A percentile compares a stretch with the other conserved stretches of the same genome.
Conservation (phyloP, 2,797 vertebrate species). For the Eidolon dupreanum region DNA sequence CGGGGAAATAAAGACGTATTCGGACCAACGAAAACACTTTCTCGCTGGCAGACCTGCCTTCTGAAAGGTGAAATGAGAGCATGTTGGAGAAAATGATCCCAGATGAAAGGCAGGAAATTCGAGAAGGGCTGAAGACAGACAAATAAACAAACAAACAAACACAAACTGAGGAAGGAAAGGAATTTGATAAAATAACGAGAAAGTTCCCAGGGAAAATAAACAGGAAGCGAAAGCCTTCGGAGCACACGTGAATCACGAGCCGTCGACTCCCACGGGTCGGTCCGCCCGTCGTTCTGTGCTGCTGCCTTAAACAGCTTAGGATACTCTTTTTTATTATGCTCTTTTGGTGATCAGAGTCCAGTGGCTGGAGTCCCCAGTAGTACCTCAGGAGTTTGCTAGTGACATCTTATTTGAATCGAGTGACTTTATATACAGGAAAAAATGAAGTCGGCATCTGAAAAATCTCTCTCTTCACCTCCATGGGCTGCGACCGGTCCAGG, state of each 20-base stretch:
- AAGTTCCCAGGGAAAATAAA: not conserved
- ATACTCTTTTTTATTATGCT: not conserved
- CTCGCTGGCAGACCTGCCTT: not conserved
- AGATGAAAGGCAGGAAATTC: not conserved
- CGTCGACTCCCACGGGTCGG: not conserved
- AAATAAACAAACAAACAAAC: not conserved
- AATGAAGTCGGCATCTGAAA: not conserved
- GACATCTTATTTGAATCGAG: not conserved
- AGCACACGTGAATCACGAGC: not conserved
- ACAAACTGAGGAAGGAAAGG: not conserved
- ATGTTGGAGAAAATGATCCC: not conserved
- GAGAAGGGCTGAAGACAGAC: not conserved
- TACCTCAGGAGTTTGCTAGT: too few species aligned
- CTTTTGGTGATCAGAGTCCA: not conserved
- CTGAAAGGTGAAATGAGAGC: not conserved
- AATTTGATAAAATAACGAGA: not conserved
- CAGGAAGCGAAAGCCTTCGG: not conserved
- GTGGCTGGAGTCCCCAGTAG: not conserved
- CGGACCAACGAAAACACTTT: not conserved
- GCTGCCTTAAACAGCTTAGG: not conserved
- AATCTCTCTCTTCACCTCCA: fast-evolving
- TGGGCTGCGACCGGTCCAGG: not conserved
- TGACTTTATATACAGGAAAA: not conserved
- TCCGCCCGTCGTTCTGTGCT: not conserved
- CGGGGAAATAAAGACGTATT: not conserved